These are phyloP conservation scores for Uloborus diversus DNA, from an alignment of 1,140 invertebrate genomes.

Conservation along the genomic window DNA sequence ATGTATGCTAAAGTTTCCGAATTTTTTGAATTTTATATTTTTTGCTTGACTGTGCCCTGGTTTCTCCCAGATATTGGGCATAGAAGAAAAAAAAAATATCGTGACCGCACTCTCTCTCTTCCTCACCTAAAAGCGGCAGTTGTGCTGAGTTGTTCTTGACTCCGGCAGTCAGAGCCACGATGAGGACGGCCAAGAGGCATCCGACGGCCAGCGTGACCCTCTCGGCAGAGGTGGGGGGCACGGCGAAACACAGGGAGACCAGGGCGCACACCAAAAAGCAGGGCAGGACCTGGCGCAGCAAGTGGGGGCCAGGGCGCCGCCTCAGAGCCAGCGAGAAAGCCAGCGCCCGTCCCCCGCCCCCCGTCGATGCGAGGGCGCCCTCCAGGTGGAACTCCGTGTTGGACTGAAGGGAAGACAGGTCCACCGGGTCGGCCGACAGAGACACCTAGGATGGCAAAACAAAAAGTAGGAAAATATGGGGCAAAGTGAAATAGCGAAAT, in stretches of 20 bases:
- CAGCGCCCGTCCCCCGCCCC: not conserved
- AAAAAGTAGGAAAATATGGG: no score
- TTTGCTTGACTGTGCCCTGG: no score
- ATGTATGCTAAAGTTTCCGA: no score
- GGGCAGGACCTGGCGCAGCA: constrained; percentile 45
- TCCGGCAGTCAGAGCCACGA: constrained; percentile 14
- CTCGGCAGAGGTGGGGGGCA: constrained; percentile 26
- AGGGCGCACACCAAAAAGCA: constrained; percentile 26
- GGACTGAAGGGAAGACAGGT: constrained; percentile 24
- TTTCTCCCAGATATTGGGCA: no score
- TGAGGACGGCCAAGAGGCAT: constrained; percentile 15
- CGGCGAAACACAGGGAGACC: constrained; percentile 22
- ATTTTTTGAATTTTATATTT: no score
- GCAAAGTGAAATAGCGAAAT: no score
- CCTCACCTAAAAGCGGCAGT: constrained; percentile 16
- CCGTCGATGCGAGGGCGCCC: constrained; percentile 3
- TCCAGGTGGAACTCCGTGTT: constrained; percentile 41
- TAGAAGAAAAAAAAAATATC: not conserved
- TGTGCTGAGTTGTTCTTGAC: constrained; percentile 1
- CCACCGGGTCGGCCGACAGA: constrained; percentile 1
- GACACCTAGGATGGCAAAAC: constrained; percentile 5
- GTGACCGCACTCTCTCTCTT: not conserved
- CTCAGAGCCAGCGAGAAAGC: constrained; percentile 31
- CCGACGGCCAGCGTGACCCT: constrained; percentile 41
- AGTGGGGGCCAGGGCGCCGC: constrained; percentile 5